These are phyloP conservation scores for Alligator sinensis DNA, from an alignment of 2,113 vertebrate genomes.

Conservation along the genomic window DNA sequence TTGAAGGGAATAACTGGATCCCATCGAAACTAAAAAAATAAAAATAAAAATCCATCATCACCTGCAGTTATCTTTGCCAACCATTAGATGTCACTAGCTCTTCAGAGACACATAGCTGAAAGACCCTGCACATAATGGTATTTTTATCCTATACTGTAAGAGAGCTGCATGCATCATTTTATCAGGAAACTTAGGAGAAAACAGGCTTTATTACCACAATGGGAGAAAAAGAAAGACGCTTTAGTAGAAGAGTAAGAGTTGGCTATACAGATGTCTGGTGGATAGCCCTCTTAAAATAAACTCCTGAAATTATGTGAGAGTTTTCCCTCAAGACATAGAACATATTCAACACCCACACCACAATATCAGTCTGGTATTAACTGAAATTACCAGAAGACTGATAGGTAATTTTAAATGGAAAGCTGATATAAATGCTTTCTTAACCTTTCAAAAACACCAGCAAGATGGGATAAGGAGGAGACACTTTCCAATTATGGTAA, in stretches of 20 bases:
- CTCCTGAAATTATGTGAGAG: background rate
- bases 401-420: background rate
- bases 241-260: too few relatives aligned
- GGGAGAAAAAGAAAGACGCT: background rate
- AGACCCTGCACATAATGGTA: background rate
- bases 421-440: background rate
- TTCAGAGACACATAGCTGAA: background rate
- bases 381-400: background rate
- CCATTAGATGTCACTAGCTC: conserved; percentile 72
- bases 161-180: background rate
- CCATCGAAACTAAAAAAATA: rapidly evolving
- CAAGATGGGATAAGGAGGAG: background rate
- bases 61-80: conserved; percentile 46
- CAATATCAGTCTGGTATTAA: background rate
- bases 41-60: background rate
- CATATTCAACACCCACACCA: background rate
- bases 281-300: background rate
- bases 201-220: background rate
- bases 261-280: background rate
- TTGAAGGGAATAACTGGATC: background rate
- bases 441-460: background rate
- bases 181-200: background rate
- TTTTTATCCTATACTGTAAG: background rate
- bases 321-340: background rate
- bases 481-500: background rate